Evolutionary conservation across 2,888 invertebrate species (phyloP).

Genomic region (Pediacus dermestoides): DNA sequence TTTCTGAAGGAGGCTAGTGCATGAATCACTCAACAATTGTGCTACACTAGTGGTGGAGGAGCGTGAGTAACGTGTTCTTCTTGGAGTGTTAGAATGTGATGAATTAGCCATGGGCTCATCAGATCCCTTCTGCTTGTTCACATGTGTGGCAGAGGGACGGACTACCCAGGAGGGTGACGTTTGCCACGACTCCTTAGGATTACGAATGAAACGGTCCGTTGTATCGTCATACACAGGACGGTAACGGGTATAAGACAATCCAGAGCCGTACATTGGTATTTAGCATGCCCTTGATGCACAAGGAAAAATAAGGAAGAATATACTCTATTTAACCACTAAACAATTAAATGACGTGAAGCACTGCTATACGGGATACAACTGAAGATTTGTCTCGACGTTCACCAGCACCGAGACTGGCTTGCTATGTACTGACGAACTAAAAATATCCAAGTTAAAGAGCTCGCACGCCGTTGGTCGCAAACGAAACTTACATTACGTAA

Average conservation of each 20-base stretch:
- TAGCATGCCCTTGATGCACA: constrained; percentile 9
- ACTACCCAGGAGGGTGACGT: constrained; percentile 23
- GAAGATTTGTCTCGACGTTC: constrained; percentile 26
- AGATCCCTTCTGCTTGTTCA: neutral
- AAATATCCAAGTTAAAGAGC: constrained; percentile 52
- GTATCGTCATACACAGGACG: constrained; percentile 41
- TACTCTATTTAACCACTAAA: constrained; percentile 1
- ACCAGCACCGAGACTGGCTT: constrained; percentile 45
- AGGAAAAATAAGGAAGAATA: constrained; percentile 1
- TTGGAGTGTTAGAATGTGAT: neutral
- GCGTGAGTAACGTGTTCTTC: constrained; percentile 63
- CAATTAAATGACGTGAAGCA: constrained; percentile 28
- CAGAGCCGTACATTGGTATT: constrained; percentile 37
- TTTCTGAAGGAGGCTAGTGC: constrained; percentile 78
- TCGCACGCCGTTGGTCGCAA: constrained; percentile 34
- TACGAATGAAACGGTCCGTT: constrained; percentile 16
- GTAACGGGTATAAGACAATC: constrained; percentile 42
- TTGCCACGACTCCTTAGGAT: constrained; percentile 24
- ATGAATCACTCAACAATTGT: constrained; percentile 81
- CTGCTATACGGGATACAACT: constrained; percentile 39
- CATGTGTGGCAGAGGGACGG: constrained; percentile 22
- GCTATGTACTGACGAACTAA: constrained; percentile 67
- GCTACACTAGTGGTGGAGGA: constrained; percentile 80
- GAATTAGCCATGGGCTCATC: neutral
- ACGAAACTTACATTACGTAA: constrained; percentile 31